Percentiles rank a stretch among this genome's conserved stretches.
These are phyloP conservation scores for Drosophila neonasuta DNA, from an alignment of 2,888 invertebrate genomes.

Conservation along the genomic window DNA sequence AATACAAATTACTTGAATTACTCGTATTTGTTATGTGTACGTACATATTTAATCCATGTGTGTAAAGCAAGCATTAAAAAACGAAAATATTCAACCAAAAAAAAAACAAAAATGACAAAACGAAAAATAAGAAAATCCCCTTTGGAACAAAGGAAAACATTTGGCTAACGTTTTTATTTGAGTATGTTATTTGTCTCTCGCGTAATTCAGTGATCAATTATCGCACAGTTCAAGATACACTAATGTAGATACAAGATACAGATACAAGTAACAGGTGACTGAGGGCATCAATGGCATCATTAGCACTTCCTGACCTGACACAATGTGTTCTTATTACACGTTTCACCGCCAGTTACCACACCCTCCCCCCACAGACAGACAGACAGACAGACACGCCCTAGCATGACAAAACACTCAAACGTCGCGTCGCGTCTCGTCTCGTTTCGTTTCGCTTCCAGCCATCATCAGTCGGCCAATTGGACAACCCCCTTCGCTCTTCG, in stretches of 20 bases:
- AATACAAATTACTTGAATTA: slow-evolving; percentile 20
- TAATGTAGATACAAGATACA: neutral
- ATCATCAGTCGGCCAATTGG: neutral
- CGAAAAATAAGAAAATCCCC: slow-evolving; percentile 49
- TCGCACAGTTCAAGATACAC: neutral
- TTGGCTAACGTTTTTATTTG: slow-evolving; percentile 41
- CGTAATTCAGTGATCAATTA: slow-evolving; percentile 4
- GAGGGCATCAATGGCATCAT: slow-evolving; percentile 22
- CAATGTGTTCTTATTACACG: slow-evolving; percentile 31
- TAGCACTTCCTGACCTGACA: slow-evolving; percentile 37
- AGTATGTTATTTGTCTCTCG: slow-evolving; percentile 30
- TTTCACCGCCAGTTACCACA: slow-evolving; percentile 13
- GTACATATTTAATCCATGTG: slow-evolving; percentile 58
- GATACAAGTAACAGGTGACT: neutral
- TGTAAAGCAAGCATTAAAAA: slow-evolving; percentile 62
- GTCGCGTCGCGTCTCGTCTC: neutral
- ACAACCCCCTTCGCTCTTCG: neutral
- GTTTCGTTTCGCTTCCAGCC: slow-evolving; percentile 7
- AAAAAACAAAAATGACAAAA: slow-evolving; percentile 40
- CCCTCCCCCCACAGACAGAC: neutral
- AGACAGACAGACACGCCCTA: slow-evolving; percentile 40
- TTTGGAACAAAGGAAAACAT: slow-evolving; percentile 29
- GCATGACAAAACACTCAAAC: slow-evolving; percentile 22
- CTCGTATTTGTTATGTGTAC: slow-evolving; percentile 30
- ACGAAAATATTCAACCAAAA: slow-evolving; percentile 28